A percentile compares a stretch with the other conserved stretches of the same genome.
phyloP scores from a whole-genome alignment of 2,113 vertebrate species.

The Uropsilus gracilis region DNA sequence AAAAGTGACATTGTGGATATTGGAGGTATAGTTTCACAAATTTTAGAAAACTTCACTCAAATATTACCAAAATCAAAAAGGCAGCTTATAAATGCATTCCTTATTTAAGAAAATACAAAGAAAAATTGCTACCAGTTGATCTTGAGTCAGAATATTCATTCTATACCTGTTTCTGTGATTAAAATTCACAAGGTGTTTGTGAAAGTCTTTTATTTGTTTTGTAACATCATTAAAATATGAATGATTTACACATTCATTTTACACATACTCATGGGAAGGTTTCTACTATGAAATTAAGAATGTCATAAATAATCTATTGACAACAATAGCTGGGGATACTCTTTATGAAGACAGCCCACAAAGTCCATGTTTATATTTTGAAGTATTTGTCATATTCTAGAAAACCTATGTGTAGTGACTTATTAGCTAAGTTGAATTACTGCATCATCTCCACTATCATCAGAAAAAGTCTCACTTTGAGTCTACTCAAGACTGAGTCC shows the following conservation, averaged over 20 bases:
- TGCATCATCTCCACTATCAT: neutral
- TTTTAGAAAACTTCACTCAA: neutral
- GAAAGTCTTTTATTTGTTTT: neutral
- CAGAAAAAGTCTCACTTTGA: neutral
- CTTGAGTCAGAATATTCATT: neutral
- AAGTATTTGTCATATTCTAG: neutral
- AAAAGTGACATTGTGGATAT: neutral
- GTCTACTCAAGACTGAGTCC: neutral
- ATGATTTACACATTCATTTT: neutral
- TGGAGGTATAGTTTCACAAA: neutral
- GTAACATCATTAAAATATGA: constrained; percentile 23
- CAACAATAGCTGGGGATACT: neutral
- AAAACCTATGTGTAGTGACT: neutral
- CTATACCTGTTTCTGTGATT: neutral
- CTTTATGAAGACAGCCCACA: neutral
- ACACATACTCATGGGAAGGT: neutral
- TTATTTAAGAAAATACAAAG: neutral
- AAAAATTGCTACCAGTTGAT: neutral
- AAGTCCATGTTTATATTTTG: neutral
- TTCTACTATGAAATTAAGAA: neutral
- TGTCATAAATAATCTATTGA: neutral
- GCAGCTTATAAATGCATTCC: neutral
- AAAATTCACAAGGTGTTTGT: constrained; percentile 27
- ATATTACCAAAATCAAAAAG: neutral
- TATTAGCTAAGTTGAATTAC: neutral